Evolutionary conservation across 2,113 vertebrate species (phyloP).

Genomic region (Arenaria interpres): DNA sequence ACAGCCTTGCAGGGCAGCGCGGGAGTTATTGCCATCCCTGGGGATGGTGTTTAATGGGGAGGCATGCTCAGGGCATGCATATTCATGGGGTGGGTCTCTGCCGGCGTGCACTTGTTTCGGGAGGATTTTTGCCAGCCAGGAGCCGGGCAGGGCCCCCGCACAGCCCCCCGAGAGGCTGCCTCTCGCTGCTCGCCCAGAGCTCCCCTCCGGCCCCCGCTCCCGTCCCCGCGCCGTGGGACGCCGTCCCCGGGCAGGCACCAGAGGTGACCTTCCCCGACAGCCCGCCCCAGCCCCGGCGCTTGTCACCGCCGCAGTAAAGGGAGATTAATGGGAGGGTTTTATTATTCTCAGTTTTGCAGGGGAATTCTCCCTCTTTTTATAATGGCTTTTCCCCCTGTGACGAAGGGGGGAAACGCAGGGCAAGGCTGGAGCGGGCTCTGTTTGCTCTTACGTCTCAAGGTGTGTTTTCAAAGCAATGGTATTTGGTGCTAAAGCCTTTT

Average conservation of each 20-base stretch:
- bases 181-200: neutral
- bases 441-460: constrained; percentile 12
- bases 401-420: neutral
- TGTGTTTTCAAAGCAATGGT: constrained; percentile 25
- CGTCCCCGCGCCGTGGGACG: neutral
- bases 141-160: neutral
- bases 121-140: neutral
- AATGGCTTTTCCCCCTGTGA: constrained; percentile 20
- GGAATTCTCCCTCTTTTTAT: constrained; percentile 50
- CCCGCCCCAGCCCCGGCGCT: neutral
- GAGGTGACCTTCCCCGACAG: constrained; percentile 48
- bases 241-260: neutral
- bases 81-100: neutral
- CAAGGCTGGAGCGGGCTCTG: constrained; percentile 22
- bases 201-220: neutral
- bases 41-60: neutral
- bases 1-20: neutral
- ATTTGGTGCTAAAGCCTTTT: neutral
- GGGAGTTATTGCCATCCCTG: neutral
- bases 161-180: neutral
- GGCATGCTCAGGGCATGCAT: neutral
- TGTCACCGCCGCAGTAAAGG: constrained; percentile 34
- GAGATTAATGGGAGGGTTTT: constrained; percentile 46
- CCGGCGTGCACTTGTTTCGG: neutral
- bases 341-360: constrained; percentile 42